These are phyloP conservation scores for Hemicordylus capensis DNA, from an alignment of 2,113 vertebrate species.

Conservation along the genomic window DNA sequence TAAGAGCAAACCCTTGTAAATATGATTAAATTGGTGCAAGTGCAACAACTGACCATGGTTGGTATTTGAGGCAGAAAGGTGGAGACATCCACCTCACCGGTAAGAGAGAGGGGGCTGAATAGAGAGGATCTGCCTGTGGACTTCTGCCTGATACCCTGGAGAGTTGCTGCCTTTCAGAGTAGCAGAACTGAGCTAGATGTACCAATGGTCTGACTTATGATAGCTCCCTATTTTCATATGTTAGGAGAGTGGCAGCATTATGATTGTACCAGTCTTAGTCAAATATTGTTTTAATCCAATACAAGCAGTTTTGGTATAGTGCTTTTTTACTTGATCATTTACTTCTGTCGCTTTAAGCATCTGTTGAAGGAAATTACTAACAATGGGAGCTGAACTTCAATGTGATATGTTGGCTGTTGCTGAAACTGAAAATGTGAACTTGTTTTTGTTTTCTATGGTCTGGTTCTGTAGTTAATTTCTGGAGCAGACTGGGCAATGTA, in stretches of 20 bases:
- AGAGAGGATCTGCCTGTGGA: neutral
- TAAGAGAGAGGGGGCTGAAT: neutral
- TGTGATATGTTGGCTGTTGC: slow-evolving; percentile 17
- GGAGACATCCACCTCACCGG: neutral
- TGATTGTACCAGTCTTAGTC: neutral
- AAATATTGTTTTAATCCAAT: neutral
- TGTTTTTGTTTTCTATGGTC: slow-evolving; percentile 26
- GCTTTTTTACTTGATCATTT: neutral
- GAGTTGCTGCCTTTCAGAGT: neutral
- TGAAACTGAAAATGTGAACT: slow-evolving; percentile 11
- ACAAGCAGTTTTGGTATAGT: neutral
- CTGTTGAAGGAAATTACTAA: neutral
- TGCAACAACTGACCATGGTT: neutral
- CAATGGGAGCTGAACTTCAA: neutral
- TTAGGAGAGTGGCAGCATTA: neutral
- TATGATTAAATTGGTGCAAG: neutral
- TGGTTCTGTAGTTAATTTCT: neutral
- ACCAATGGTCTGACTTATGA: neutral
- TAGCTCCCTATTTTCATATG: neutral
- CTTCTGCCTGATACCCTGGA: neutral
- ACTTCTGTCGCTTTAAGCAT: neutral
- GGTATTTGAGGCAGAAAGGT: neutral
- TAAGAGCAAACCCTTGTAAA: neutral
- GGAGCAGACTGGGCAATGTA: neutral
- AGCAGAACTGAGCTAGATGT: neutral